Conservation (phyloP, 2,113 vertebrate genomes). For the Salvelinus alpinus region DNA sequence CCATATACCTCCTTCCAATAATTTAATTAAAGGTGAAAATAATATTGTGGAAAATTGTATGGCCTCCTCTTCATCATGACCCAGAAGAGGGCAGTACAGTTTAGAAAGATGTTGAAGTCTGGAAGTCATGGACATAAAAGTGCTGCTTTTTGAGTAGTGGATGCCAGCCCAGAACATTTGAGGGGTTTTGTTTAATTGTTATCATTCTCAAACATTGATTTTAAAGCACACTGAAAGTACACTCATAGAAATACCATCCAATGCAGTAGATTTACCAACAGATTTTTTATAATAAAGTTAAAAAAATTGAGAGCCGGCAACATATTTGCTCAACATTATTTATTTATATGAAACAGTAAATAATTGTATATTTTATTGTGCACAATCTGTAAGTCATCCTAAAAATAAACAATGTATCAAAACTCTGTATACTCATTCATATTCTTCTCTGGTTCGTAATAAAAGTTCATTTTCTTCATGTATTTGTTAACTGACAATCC, state of each 20-base stretch:
- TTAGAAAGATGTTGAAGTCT: no score
- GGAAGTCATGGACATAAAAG: no score
- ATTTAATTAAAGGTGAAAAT: no score
- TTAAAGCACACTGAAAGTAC: background rate
- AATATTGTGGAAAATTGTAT: no score
- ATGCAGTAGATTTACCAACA: background rate
- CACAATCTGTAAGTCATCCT: constrained; percentile 67
- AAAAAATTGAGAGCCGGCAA: constrained; percentile 67
- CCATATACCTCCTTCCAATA: no score
- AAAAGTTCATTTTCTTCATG: constrained; percentile 18
- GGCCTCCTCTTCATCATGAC: no score
- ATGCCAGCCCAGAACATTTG: background rate
- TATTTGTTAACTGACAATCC: constrained; percentile 39
- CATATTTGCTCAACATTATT: constrained; percentile 67
- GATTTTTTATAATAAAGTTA: constrained; percentile 67
- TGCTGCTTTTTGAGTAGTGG: no score
- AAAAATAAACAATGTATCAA: constrained; percentile 72
- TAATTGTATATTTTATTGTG: constrained; percentile 63
- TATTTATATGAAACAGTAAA: constrained; percentile 75
- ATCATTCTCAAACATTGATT: background rate
- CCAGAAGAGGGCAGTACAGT: no score
- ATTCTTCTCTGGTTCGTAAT: constrained; percentile 25
- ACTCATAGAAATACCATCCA: background rate
- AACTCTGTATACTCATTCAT: constrained; percentile 41
- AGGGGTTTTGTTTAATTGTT: background rate